A percentile compares a stretch with the other conserved stretches of the same genome.
phyloP scores from a whole-genome alignment of 2,888 invertebrate genomes.

The Eurois occulta region DNA sequence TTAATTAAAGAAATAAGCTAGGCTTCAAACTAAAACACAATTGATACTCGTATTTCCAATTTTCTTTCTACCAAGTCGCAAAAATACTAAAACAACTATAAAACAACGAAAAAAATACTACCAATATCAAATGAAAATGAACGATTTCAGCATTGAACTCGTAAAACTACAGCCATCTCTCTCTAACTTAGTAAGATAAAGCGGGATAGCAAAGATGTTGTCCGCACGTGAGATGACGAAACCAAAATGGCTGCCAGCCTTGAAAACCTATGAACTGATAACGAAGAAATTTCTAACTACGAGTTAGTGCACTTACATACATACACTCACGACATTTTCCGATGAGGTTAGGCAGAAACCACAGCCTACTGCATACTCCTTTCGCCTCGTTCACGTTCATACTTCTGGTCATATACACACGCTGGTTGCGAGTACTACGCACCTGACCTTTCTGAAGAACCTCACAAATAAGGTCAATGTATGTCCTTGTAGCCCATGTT shows the following conservation, averaged over 20 bases:
- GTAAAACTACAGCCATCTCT: constrained; percentile 48
- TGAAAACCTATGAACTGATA: constrained; percentile 62
- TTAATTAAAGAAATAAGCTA: too few relatives aligned
- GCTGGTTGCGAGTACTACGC: background rate
- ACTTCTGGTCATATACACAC: too few relatives aligned
- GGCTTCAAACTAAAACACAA: background rate
- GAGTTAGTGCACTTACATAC: constrained; percentile 12
- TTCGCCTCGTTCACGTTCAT: too few relatives aligned
- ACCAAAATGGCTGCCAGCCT: constrained; percentile 59
- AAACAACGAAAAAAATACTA: constrained; percentile 27
- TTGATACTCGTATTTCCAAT: background rate
- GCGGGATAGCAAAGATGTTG: constrained; percentile 7
- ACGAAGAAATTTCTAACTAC: constrained; percentile 61
- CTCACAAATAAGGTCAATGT: background rate
- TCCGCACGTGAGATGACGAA: constrained; percentile 57
- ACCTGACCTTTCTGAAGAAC: background rate
- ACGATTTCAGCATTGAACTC: constrained; percentile 30
- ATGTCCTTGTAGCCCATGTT: too few relatives aligned
- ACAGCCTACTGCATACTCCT: background rate
- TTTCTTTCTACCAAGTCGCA: background rate
- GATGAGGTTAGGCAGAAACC: background rate
- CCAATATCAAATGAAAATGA: constrained; percentile 42
- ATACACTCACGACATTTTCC: constrained; percentile 1
- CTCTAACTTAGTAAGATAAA: constrained; percentile 3
- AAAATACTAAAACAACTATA: constrained; percentile 10